Conservation (phyloP, 53 echinoderm and acorn worm genomes). For the Henricia sp. region DNA sequence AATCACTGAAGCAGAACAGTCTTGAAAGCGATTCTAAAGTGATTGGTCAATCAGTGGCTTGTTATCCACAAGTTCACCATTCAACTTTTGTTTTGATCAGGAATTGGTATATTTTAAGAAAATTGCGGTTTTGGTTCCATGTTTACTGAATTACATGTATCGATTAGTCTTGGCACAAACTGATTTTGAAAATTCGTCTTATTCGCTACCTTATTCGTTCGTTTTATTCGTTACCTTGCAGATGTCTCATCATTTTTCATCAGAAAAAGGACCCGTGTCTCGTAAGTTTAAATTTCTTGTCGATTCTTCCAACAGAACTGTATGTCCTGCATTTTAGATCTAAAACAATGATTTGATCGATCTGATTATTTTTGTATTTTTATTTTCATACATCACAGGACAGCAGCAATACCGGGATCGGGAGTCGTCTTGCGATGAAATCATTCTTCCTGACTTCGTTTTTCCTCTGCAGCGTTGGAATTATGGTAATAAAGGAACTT, state of each 20-base stretch:
- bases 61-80: too few species aligned
- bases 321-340: background rate
- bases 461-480: conserved; percentile 37
- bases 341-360: background rate
- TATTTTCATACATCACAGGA: conserved; percentile 14
- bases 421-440: conserved; percentile 49
- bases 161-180: too few species aligned
- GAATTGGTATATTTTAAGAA: too few species aligned
- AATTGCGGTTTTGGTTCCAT: too few species aligned
- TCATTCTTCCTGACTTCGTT: conserved; percentile 35
- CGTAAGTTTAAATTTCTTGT: conserved; percentile 31
- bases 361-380: background rate
- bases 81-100: too few species aligned
- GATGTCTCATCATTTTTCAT: conserved; percentile 71
- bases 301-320: background rate
- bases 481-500: conserved; percentile 51
- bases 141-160: too few species aligned
- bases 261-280: conserved; percentile 62
- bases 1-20: too few species aligned
- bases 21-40: too few species aligned
- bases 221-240: background rate
- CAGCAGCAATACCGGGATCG: conserved; percentile 21
- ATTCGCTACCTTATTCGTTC: too few species aligned
- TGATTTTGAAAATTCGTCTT: too few species aligned
- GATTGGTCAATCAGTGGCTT: too few species aligned